Evolutionary conservation across 2,888 invertebrate genomes (phyloP).

Genomic region (Balanococcus diminutus): DNA sequence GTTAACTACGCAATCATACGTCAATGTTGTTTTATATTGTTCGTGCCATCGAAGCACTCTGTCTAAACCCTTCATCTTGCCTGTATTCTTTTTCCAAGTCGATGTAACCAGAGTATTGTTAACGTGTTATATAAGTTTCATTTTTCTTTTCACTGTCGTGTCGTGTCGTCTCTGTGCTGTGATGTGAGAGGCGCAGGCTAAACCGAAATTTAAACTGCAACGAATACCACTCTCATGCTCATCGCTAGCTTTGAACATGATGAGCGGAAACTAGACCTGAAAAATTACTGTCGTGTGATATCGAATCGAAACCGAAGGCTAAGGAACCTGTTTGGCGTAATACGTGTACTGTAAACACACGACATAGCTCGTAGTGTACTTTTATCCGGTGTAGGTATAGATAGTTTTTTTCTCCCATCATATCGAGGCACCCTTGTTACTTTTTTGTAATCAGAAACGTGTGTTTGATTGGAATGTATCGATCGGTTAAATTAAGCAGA

Average conservation of each 20-base stretch:
- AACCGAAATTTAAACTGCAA: neutral
- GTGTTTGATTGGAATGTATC: neutral
- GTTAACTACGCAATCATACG: conserved; percentile 49
- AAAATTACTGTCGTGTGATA: neutral
- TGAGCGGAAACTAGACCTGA: conserved; percentile 14
- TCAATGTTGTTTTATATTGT: conserved; percentile 42
- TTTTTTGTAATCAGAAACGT: neutral
- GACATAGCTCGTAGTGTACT: neutral
- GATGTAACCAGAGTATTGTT: conserved; percentile 17
- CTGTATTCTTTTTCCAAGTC: neutral
- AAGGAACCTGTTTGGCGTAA: neutral
- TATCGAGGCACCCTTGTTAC: neutral
- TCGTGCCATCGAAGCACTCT: neutral
- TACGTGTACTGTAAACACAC: neutral
- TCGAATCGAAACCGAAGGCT: neutral
- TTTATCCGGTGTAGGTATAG: neutral
- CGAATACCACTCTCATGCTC: neutral
- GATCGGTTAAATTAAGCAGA: neutral
- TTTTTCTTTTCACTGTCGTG: conserved; percentile 16
- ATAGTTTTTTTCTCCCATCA: neutral
- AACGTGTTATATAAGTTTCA: conserved; percentile 4
- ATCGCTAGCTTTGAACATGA: neutral
- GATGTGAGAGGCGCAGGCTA: neutral
- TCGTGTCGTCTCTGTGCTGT: neutral
- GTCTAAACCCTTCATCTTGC: neutral